Evolutionary conservation across 2,113 vertebrate genomes (phyloP), one percentile per base, ranked within the genome.

Genomic region (Prunella fulvescens): DNA sequence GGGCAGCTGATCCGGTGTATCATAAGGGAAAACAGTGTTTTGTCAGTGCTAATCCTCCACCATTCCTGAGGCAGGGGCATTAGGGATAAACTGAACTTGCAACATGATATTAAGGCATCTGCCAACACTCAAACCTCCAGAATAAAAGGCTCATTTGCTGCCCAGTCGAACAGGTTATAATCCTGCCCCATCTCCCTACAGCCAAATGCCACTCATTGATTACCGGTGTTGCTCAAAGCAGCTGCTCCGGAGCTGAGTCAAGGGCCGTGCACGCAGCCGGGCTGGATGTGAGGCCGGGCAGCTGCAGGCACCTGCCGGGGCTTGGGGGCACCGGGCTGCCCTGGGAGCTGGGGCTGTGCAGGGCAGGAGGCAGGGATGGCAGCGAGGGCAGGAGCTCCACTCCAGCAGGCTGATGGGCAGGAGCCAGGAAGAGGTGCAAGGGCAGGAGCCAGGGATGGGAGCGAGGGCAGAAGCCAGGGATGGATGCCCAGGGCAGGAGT

Each of bases 121-220:
- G 92, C 94, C 94, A 51, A 17, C 80, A 54, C 77, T 26, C 54
- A 1, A 28, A 57, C 81, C 85, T 93, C 44, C 79, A 44, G 76
- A 73, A 92, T 80, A 92, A 90, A 80, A 92, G 92, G 62, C 83
- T 92, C 88, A 70, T 69, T 57, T 77, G 92, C 82, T 77, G 90
- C 92, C 96, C 92, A 67, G 93, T 80, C 28, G 14, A 93, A 92
- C 95, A 95, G 94, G 95, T 95, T 94, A 69, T 35, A 77, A 88
- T 14, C 90, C 88, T 85, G 25, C 86, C 88, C 76, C 6, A 19
- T 19, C 88, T 85, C 90, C 88, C 92, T 61, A 3, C 85, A 22
- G 90, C 85, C 95, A 88, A 81, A 73, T 2, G 54, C 92, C 70
- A 8, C 88, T 77, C 95, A 85, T 53, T 25, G 92, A 94, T 91